These are phyloP conservation scores for Perdix hodgsoniae DNA, from an alignment of 2,797 vertebrate genomes.

Conservation along the genomic window DNA sequence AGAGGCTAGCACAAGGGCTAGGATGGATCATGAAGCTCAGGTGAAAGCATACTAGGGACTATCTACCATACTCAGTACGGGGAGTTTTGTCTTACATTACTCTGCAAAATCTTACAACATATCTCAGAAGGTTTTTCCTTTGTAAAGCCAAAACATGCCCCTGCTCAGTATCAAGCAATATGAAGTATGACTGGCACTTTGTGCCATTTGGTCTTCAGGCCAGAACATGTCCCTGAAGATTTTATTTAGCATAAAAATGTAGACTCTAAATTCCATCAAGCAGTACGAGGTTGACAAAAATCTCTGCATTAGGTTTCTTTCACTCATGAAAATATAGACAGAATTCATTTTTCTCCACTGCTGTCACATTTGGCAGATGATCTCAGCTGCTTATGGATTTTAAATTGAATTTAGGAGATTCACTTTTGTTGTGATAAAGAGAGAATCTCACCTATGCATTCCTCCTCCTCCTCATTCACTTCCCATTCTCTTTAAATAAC, in stretches of 20 bases:
- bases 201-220: not conserved
- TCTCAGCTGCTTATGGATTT: not conserved
- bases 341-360: not conserved
- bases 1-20: not conserved
- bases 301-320: not conserved
- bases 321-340: not conserved
- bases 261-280: not conserved
- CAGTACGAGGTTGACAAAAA: not conserved
- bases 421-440: not conserved
- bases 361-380: not conserved
- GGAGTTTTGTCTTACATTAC: not conserved
- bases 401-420: slow-evolving; percentile 29
- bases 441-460: not conserved
- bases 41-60: not conserved
- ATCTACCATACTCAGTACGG: not conserved
- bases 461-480: not conserved
- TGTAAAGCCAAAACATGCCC: not conserved
- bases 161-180: not conserved
- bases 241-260: not conserved
- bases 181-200: not conserved
- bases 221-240: not conserved
- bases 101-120: not conserved
- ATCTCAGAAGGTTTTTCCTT: accelerated
- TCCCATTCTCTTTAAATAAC: not conserved
- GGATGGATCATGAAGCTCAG: accelerated